Conservation (phyloP, 2,113 vertebrate genomes). For the Catharus fuscescens region DNA sequence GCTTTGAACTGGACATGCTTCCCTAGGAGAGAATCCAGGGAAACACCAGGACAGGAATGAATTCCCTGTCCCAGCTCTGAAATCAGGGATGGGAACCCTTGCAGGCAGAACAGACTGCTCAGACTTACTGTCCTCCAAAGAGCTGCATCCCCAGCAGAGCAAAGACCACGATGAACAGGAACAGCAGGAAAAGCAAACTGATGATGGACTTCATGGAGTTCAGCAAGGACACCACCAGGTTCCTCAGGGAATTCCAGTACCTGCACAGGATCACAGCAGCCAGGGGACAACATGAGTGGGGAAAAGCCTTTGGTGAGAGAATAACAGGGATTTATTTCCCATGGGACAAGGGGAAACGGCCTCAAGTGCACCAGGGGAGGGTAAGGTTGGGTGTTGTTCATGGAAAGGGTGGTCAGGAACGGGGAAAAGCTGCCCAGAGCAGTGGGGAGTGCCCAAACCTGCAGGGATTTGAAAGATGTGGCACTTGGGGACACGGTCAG, state of each 20-base stretch:
- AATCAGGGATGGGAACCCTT: neutral
- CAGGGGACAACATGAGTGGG: neutral
- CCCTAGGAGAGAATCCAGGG: neutral
- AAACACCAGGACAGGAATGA: neutral
- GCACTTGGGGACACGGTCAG: neutral
- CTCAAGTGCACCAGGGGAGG: neutral
- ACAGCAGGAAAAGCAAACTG: conserved; percentile 94
- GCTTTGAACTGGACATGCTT: neutral
- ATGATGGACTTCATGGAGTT: conserved; percentile 99
- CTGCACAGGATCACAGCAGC: conserved; percentile 46
- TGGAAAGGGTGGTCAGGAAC: neutral
- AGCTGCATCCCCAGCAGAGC: conserved; percentile 97
- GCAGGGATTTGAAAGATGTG: neutral
- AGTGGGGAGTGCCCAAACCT: neutral
- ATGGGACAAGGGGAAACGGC: neutral
- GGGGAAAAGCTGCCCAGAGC: neutral
- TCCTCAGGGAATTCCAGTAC: conserved; percentile 96
- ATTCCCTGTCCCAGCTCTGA: neutral
- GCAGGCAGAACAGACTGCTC: neutral
- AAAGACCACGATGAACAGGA: conserved; percentile 97
- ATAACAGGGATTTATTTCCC: neutral
- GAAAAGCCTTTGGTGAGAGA: neutral
- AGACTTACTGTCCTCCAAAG: conserved; percentile 93
- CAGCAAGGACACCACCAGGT: conserved; percentile 93
- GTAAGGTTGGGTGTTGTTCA: neutral